These are phyloP conservation scores for Perithous albicinctus DNA, from an alignment of 2,888 invertebrate genomes.

Conservation along the genomic window DNA sequence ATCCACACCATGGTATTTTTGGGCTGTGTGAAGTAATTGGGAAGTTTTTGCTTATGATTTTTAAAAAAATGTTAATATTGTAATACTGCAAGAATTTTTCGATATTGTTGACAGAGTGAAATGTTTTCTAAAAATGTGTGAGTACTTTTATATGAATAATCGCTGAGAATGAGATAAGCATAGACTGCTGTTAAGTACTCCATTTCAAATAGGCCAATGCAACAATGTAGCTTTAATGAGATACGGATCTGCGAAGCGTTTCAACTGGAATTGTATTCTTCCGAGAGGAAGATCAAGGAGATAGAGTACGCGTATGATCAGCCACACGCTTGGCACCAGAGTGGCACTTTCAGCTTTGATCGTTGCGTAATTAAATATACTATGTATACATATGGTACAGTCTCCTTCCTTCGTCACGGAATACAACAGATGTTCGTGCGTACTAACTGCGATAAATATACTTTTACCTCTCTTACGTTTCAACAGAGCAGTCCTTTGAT, in stretches of 20 bases:
- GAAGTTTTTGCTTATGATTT: too few species aligned
- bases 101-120: neutral
- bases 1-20: too few species aligned
- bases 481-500: slow-evolving; percentile 6
- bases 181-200: neutral
- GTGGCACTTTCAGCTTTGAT: slow-evolving; percentile 30
- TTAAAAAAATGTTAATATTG: too few species aligned
- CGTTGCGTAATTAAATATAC: slow-evolving; percentile 36
- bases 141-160: neutral
- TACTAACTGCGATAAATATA: slow-evolving; percentile 3
- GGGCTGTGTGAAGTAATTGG: too few species aligned
- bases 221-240: slow-evolving; percentile 28
- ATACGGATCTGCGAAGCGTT: slow-evolving; percentile 25
- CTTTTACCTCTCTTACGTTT: slow-evolving; percentile 5
- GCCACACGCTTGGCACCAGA: slow-evolving; percentile 9
- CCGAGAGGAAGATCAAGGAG: slow-evolving; percentile 3
- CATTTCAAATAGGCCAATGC: slow-evolving; percentile 18
- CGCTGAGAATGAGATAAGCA: neutral
- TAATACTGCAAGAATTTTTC: too few species aligned
- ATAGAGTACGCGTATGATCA: slow-evolving; percentile 30
- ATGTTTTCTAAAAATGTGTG: neutral
- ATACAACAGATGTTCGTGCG: slow-evolving; percentile 19
- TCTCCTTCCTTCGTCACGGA: slow-evolving; percentile 13
- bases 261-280: slow-evolving; percentile 33
- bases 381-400: neutral